Conservation (phyloP, 2,797 vertebrate species). For the Muscicapa striata region DNA sequence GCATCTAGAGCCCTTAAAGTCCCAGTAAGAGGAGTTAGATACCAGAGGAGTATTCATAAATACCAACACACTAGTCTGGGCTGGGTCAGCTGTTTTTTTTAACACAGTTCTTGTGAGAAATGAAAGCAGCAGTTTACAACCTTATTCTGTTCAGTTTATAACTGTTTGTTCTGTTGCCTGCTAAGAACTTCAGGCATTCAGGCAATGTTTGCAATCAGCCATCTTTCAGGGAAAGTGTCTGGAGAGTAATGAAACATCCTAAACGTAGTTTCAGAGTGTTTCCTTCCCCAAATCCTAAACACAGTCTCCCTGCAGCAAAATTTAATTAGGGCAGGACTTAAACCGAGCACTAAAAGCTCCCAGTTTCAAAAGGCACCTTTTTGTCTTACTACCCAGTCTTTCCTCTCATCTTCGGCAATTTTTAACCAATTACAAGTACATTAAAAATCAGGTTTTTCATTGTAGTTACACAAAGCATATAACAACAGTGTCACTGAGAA, state of each 20-base stretch:
- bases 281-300: background rate
- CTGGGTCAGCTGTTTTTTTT: background rate
- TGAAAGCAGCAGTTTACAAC: background rate
- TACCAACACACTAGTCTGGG: background rate
- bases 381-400: background rate
- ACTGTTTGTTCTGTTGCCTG: background rate
- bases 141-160: background rate
- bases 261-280: background rate
- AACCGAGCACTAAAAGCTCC: background rate
- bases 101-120: background rate
- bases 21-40: background rate
- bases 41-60: background rate
- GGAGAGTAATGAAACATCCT: background rate
- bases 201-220: background rate
- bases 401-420: background rate
- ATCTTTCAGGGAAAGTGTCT: background rate
- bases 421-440: background rate
- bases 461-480: background rate
- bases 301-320: background rate
- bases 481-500: background rate
- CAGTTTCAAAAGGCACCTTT: background rate
- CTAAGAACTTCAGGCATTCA: background rate
- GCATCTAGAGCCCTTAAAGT: background rate
- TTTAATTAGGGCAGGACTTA: background rate
- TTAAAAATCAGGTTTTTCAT: background rate